phyloP scores from a whole-genome alignment of 1,140 invertebrate genomes.

The Platorchestia sp. region DNA sequence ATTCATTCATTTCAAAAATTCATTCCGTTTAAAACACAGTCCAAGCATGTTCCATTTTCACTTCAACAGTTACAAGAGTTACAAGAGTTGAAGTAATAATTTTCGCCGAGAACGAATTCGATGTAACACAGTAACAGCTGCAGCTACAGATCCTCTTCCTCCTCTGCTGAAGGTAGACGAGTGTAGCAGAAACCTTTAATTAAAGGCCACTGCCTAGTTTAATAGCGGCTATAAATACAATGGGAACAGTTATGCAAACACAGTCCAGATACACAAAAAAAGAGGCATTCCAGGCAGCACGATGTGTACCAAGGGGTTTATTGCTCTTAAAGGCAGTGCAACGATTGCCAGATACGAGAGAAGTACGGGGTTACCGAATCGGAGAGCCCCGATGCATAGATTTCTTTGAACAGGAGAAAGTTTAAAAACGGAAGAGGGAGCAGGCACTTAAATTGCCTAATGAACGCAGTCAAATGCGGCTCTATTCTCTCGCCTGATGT shows the following conservation, averaged over 20 bases:
- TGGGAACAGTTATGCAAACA: constrained; percentile 51
- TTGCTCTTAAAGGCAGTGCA: constrained; percentile 53
- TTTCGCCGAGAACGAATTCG: neutral
- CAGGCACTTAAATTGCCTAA: constrained; percentile 15
- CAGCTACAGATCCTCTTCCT: constrained; percentile 10
- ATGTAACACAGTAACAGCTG: neutral
- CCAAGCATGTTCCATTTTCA: neutral
- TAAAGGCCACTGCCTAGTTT: constrained; percentile 54
- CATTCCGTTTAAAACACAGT: neutral
- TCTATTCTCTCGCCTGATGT: neutral
- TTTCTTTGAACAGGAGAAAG: neutral
- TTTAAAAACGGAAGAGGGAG: neutral
- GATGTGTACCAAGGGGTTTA: constrained; percentile 51
- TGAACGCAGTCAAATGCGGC: neutral
- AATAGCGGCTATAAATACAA: constrained; percentile 53
- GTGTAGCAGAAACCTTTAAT: constrained; percentile 47
- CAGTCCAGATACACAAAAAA: constrained; percentile 49
- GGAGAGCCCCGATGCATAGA: neutral
- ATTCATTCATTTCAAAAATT: neutral
- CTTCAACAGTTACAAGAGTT: neutral
- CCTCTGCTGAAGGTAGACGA: constrained; percentile 27
- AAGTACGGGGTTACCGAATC: neutral
- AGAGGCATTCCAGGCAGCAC: constrained; percentile 37
- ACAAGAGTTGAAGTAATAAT: neutral
- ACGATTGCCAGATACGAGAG: constrained; percentile 33